Percentiles rank a stretch among this genome's conserved stretches.
Conservation (phyloP, 2,797 vertebrate species). For the Dicrostonyx torquatus region DNA sequence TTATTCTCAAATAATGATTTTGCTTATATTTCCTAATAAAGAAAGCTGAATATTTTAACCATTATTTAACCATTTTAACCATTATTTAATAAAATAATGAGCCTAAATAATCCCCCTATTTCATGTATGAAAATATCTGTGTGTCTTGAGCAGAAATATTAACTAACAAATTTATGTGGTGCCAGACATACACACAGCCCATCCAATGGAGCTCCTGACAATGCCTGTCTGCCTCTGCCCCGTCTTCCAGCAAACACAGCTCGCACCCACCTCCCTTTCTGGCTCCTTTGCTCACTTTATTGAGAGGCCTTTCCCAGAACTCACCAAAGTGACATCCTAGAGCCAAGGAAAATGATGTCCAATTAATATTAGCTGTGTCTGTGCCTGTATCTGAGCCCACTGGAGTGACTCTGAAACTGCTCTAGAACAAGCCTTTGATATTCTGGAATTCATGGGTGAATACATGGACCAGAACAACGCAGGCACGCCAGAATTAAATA, state of each 20-base stretch:
- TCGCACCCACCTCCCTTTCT: neutral
- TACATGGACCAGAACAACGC: neutral
- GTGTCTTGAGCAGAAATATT: neutral
- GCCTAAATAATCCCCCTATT: neutral
- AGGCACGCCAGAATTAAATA: neutral
- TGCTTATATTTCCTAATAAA: neutral
- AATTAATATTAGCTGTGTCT: neutral
- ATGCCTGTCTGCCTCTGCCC: neutral
- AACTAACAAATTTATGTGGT: neutral
- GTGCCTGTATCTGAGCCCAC: neutral
- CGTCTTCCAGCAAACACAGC: neutral
- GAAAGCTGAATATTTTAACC: conserved; percentile 22
- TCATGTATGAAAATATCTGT: neutral
- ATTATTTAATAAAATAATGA: neutral
- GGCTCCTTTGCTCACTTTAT: neutral
- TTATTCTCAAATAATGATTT: conserved; percentile 37
- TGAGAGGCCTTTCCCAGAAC: neutral
- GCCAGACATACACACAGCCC: neutral
- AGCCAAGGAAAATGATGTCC: neutral
- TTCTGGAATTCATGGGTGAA: neutral
- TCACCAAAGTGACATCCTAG: neutral
- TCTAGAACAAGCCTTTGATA: neutral
- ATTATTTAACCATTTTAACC: neutral
- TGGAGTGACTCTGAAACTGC: neutral
- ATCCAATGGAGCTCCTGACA: neutral